These are phyloP conservation scores for Diadumene lineata DNA, from an alignment of 92 coral and sea anemone species.

Conservation along the genomic window DNA sequence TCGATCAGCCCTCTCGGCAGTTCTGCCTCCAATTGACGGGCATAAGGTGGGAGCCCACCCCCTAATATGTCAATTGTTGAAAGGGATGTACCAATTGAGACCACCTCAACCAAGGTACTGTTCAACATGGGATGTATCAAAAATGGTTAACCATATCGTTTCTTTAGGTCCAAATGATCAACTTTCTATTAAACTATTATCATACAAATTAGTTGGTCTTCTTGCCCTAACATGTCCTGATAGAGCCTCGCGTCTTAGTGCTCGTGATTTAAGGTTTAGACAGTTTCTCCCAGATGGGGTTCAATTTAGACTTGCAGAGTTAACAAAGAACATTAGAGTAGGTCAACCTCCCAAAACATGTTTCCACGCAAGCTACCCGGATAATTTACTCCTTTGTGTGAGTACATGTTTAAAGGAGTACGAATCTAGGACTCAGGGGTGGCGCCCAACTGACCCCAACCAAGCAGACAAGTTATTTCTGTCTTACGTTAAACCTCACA, in stretches of 20 bases:
- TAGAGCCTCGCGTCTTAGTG: conserved; percentile 36
- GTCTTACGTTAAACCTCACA: conserved; percentile 46
- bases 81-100: conserved; percentile 36
- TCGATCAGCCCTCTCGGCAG: conserved; percentile 57
- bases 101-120: conserved; percentile 61
- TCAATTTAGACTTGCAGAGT: conserved; percentile 25
- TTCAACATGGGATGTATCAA: no score
- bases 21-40: conserved; percentile 41
- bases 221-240: no score
- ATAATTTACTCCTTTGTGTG: no score
- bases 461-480: conserved; percentile 42
- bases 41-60: conserved; percentile 52
- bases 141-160: conserved; percentile 19
- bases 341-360: conserved; percentile 40
- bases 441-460: conserved; percentile 35
- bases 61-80: conserved; percentile 49
- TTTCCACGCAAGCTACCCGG: conserved; percentile 53
- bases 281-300: conserved; percentile 43
- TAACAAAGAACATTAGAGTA: conserved; percentile 29
- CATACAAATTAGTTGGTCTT: no score
- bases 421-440: no score
- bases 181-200: no score
- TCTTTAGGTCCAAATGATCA: conserved; percentile 39
- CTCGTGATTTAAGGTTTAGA: conserved; percentile 40
- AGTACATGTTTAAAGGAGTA: no score